Evolutionary conservation across 2,113 vertebrate species (phyloP).

Genomic region (Columba livia): DNA sequence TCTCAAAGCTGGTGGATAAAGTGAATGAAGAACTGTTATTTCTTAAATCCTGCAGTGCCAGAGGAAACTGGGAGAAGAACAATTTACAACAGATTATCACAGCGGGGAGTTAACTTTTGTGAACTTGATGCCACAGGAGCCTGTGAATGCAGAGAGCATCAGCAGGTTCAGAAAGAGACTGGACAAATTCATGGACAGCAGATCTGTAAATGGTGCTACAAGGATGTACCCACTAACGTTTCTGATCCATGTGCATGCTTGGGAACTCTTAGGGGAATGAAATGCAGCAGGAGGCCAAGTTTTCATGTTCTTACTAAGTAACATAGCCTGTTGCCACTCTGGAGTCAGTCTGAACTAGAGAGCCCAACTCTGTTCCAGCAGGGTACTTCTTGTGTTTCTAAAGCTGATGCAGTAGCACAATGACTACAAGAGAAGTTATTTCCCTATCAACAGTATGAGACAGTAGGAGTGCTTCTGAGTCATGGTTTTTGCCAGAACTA

Average conservation of each 20-base stretch:
- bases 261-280: background rate
- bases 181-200: constrained; percentile 4
- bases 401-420: background rate
- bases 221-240: background rate
- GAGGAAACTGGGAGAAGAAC: constrained; percentile 19
- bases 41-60: constrained; percentile 6
- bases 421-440: background rate
- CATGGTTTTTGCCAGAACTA: background rate
- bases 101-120: background rate
- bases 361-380: background rate
- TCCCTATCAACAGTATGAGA: background rate
- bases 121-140: constrained; percentile 24
- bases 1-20: constrained; percentile 26
- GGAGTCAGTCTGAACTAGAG: background rate
- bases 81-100: constrained; percentile 47
- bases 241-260: background rate
- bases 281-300: background rate
- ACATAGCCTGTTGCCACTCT: background rate
- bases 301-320: background rate
- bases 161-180: constrained; percentile 9
- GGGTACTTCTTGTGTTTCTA: background rate
- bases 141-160: constrained; percentile 3
- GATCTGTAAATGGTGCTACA: background rate
- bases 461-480: background rate
- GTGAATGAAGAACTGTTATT: constrained; percentile 14